Conservation (phyloP, 2,797 vertebrate species). For the Darevskia nairensis region DNA sequence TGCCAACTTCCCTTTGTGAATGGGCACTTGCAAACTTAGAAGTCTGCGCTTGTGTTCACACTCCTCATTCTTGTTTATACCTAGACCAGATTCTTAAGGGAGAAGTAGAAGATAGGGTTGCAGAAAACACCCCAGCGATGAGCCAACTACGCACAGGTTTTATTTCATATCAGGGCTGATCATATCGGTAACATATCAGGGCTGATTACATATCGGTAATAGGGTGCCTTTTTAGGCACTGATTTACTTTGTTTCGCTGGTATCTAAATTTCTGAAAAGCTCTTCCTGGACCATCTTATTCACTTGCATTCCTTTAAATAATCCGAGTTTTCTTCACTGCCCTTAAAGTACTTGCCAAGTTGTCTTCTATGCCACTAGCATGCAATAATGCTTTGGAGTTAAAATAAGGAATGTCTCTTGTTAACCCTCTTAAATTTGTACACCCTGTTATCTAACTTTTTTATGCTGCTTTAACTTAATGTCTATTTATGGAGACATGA, state of each 20-base stretch:
- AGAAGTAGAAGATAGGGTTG: background rate
- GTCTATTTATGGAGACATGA: background rate
- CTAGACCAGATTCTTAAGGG: constrained; percentile 12
- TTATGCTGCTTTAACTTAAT: background rate
- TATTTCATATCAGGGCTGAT: background rate
- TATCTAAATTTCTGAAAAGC: background rate
- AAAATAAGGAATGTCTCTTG: background rate
- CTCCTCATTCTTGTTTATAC: constrained; percentile 69
- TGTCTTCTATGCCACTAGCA: background rate
- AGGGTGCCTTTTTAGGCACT: background rate
- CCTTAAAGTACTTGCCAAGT: background rate
- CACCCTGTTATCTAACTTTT: background rate
- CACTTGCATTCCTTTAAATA: background rate
- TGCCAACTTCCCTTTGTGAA: constrained; percentile 67
- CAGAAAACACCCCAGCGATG: background rate
- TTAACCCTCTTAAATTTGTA: too few relatives aligned
- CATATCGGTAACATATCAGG: too few relatives aligned
- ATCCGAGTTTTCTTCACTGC: too few relatives aligned
- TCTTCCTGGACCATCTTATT: background rate
- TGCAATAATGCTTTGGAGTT: background rate
- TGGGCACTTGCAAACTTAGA: constrained; percentile 73
- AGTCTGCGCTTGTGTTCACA: constrained; percentile 73
- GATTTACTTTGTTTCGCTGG: background rate
- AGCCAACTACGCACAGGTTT: background rate
- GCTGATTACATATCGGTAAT: background rate